Evolutionary conservation across 1,140 invertebrate species (phyloP).

Genomic region (Apis florea): DNA sequence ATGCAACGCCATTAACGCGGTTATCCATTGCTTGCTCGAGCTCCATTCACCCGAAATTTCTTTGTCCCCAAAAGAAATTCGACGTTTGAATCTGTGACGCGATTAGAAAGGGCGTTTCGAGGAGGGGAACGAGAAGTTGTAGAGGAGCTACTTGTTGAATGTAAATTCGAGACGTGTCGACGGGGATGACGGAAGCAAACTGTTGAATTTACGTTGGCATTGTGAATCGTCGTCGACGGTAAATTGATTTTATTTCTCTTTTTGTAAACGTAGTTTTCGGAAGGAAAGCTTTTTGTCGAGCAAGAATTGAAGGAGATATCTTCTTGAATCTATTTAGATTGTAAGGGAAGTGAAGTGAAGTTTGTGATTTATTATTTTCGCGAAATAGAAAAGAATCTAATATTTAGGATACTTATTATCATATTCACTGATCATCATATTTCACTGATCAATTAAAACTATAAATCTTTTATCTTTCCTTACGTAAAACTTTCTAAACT

Average conservation of each 20-base stretch:
- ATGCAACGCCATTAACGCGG: constrained; percentile 34
- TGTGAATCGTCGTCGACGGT: not conserved
- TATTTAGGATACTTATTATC: too few species aligned
- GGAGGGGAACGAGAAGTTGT: not conserved
- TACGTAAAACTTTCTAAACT: too few species aligned
- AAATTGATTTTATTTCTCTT: not conserved
- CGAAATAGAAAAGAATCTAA: too few species aligned
- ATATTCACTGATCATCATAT: too few species aligned
- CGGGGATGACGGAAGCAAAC: not conserved
- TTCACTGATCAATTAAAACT: too few species aligned
- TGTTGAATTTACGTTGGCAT: constrained; percentile 16
- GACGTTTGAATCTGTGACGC: constrained; percentile 14
- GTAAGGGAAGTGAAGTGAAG: too few species aligned
- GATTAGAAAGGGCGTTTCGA: constrained; percentile 16
- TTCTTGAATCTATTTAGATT: too few species aligned
- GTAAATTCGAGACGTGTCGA: constrained; percentile 9
- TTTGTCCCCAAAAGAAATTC: not conserved
- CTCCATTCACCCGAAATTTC: constrained; percentile 9
- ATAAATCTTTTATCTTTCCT: too few species aligned
- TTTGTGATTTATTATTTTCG: too few species aligned
- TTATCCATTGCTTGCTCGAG: constrained; percentile 15
- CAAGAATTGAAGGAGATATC: too few species aligned
- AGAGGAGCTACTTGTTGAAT: constrained; percentile 31
- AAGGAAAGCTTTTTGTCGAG: too few species aligned
- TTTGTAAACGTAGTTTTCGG: too few species aligned